A percentile compares a stretch with the other conserved stretches of the same genome.
Evolutionary conservation across 2,888 invertebrate species (phyloP).

Genomic region (Tigriopus californicus): DNA sequence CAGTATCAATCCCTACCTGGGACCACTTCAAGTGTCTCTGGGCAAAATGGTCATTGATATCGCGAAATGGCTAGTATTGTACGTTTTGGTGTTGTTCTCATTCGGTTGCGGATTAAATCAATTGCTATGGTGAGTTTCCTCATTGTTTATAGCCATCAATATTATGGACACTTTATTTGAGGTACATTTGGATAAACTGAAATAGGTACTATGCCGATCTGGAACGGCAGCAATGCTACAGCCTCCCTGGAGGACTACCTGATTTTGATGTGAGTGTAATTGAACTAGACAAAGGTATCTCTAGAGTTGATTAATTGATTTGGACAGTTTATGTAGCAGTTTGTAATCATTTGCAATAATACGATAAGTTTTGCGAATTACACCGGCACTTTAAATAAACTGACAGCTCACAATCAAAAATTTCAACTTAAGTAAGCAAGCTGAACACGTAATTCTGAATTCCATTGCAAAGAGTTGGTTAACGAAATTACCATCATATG

Average conservation of each 20-base stretch:
- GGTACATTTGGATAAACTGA: not conserved
- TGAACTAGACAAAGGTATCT: not conserved
- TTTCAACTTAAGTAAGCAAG: too few species aligned
- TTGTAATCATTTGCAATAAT: too few species aligned
- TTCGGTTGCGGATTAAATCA: conserved; percentile 49
- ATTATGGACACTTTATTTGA: not conserved
- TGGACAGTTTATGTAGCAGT: too few species aligned
- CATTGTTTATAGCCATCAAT: conserved; percentile 17
- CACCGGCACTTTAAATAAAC: too few species aligned
- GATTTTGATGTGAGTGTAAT: conserved; percentile 31
- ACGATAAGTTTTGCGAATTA: too few species aligned
- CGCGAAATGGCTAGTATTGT: conserved; percentile 30
- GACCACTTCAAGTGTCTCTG: conserved; percentile 74
- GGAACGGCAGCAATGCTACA: conserved; percentile 59
- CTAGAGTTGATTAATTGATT: too few species aligned
- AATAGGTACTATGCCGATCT: conserved; percentile 42
- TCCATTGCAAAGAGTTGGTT: too few species aligned
- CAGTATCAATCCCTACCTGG: conserved; percentile 78
- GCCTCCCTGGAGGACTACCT: conserved; percentile 45
- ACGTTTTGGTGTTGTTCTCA: conserved; percentile 29
- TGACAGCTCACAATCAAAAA: too few species aligned
- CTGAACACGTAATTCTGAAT: too few species aligned
- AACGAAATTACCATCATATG: too few species aligned
- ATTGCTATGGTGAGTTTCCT: conserved; percentile 33
- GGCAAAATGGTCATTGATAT: conserved; percentile 40